Conservation (phyloP, 1,140 invertebrate genomes). For the Dysdera silvatica region DNA sequence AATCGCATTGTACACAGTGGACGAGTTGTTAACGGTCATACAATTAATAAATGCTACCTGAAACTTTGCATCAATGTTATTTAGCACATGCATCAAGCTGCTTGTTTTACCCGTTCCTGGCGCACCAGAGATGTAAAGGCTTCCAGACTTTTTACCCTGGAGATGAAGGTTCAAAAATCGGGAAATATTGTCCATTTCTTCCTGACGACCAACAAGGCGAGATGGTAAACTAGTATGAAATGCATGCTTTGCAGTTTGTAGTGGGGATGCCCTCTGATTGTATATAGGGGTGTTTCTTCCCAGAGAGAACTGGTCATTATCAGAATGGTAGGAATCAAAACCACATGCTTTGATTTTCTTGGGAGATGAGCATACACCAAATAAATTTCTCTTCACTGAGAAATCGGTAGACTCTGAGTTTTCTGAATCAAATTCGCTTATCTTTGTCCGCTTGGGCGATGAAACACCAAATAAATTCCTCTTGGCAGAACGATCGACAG, state of each 20-base stretch:
- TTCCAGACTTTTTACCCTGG: conserved; percentile 58
- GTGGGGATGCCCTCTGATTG: conserved; percentile 32
- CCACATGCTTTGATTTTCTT: too few species aligned
- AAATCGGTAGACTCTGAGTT: too few species aligned
- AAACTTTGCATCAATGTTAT: conserved; percentile 39
- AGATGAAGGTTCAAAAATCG: conserved; percentile 62
- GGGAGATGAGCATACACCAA: too few species aligned
- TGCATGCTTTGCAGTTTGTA: conserved; percentile 48
- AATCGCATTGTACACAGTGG: conserved; percentile 54
- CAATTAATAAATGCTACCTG: conserved; percentile 59
- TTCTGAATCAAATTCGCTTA: too few species aligned
- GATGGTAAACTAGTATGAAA: conserved; percentile 62
- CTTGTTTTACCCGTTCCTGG: conserved; percentile 96
- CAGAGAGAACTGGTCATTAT: too few species aligned
- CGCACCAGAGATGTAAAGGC: conserved; percentile 86
- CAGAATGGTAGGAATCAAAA: too few species aligned
- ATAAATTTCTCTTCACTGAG: too few species aligned
- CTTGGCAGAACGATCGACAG: too few species aligned
- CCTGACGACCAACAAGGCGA: conserved; percentile 65
- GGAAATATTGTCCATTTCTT: conserved; percentile 60
- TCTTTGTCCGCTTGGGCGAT: too few species aligned
- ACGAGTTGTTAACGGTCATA: conserved; percentile 64
- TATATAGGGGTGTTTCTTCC: too few species aligned
- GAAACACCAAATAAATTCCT: too few species aligned
- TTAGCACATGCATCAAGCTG: conserved; percentile 63